Evolutionary conservation across 2,797 vertebrate genomes (phyloP).

Genomic region (Buphagus erythrorhynchus): DNA sequence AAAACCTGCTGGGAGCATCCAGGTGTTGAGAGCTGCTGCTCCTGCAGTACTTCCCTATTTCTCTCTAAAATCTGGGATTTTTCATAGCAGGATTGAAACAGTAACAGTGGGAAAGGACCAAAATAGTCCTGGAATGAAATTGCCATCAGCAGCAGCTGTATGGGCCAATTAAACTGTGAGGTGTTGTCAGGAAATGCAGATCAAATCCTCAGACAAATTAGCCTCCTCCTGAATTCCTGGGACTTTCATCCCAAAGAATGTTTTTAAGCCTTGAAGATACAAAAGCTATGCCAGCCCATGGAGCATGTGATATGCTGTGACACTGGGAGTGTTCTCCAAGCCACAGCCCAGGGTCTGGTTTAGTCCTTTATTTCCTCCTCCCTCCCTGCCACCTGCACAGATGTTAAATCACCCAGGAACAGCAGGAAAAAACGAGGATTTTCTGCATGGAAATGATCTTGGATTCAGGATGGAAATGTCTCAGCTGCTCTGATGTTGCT

Average conservation of each 20-base stretch:
- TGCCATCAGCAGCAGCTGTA: neutral
- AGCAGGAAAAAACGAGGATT: neutral
- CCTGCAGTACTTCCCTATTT: neutral
- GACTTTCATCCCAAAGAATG: neutral
- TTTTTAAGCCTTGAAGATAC: neutral
- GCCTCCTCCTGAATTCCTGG: neutral
- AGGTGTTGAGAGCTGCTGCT: neutral
- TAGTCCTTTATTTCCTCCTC: neutral
- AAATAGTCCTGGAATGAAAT: slow-evolving; percentile 24
- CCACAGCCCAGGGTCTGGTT: neutral
- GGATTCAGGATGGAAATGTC: neutral
- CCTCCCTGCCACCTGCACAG: neutral
- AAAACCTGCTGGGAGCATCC: neutral
- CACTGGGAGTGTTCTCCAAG: neutral
- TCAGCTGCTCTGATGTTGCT: neutral
- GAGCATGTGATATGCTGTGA: neutral
- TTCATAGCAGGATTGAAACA: neutral
- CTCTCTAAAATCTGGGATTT: neutral
- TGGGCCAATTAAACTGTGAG: slow-evolving; percentile 15
- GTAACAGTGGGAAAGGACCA: neutral
- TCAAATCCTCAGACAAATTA: slow-evolving; percentile 6
- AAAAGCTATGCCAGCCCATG: neutral
- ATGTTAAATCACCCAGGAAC: neutral
- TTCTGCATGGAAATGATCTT: neutral
- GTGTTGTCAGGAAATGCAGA: neutral